A percentile compares a stretch with the other conserved stretches of the same genome.
These are phyloP conservation scores for Nymphalis urticae DNA, from an alignment of 2,888 invertebrate species.

Conservation along the genomic window DNA sequence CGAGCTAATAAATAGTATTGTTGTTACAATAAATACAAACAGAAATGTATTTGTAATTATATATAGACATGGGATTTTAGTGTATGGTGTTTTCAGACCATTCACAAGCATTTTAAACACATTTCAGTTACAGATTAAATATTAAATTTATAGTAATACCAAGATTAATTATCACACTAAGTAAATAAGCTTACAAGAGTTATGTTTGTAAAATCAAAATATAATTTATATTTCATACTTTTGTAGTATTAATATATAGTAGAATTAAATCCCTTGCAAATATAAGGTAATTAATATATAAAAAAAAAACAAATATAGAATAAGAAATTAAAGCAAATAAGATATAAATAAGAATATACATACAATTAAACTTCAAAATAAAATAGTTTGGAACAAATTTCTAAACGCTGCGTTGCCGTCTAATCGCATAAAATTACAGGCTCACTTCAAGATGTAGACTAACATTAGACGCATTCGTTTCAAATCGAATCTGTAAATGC, in stretches of 20 bases:
- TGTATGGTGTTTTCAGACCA: no score
- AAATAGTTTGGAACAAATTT: slow-evolving; percentile 18
- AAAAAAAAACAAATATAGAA: no score
- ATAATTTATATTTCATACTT: no score
- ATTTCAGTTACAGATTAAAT: no score
- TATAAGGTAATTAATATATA: no score
- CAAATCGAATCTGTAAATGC: slow-evolving; percentile 27
- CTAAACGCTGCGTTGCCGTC: slow-evolving; percentile 23
- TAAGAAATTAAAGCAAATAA: not conserved
- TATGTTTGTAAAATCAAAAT: no score
- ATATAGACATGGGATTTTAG: not conserved
- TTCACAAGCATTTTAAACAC: no score
- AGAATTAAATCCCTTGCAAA: no score
- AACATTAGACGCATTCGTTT: slow-evolving; percentile 29
- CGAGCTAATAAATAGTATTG: not conserved
- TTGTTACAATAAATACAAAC: not conserved
- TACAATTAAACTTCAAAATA: not conserved
- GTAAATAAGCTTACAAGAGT: no score
- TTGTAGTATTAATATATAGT: no score
- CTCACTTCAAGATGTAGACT: slow-evolving; percentile 28
- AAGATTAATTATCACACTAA: no score
- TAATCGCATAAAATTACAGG: slow-evolving; percentile 28
- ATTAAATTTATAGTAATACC: no score
- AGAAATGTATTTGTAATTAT: not conserved
- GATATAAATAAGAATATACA: not conserved